Evolutionary conservation across 2,888 invertebrate genomes (phyloP), one percentile per base, ranked within the genome.

Genomic region (Rotaria macrura): DNA sequence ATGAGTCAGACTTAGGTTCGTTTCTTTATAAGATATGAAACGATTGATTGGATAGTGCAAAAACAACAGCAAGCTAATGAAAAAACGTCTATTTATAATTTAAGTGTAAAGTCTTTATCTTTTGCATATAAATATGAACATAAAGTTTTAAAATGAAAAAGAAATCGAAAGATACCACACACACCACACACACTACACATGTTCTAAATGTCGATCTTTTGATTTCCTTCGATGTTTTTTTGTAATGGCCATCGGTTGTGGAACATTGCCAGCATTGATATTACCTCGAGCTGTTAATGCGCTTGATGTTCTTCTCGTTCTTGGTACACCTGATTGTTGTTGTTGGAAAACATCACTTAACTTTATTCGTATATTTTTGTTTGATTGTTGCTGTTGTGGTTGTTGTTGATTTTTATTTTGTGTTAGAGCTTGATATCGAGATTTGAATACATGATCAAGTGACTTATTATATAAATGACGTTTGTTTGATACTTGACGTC

Each of bases 381-480:
- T 34, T 65, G 29, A 34, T 43, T 74, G 55, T 57, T 86, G 84
- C 38, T 84, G 74, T 52, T 84, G 55, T 34, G 52, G 55, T 57
- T 86, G 84, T 49, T 84, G 79, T 54, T 84, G 55, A 49, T 83
- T 85, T 85, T 86, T 86, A 23, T 85, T 57, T 55, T 86, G 86
- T 49, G 79, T 49, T 20, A 86, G 55, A 7, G 86, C 86, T 72
- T 85, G 85, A 85, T 85, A 86, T 49, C 86, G 79, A 23, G 83
- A 65, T 65, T 85, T 57, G 54, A 86, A 86, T 23, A 86, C 86
- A 57, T 83, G 83, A 57, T 86, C 86, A 49, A 86, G 52, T 72
- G 86, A 86, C 54, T 86, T 86, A 38, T 86, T 85, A 79, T 86
- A 86, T 34, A 84, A 84, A 52, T 84, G 79, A 29, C 84, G 84